A percentile compares a stretch with the other conserved stretches of the same genome.
Evolutionary conservation across 37 sponge, comb jelly and placozoan genomes (phyloP).

Genomic region (Oopsacas minuta): DNA sequence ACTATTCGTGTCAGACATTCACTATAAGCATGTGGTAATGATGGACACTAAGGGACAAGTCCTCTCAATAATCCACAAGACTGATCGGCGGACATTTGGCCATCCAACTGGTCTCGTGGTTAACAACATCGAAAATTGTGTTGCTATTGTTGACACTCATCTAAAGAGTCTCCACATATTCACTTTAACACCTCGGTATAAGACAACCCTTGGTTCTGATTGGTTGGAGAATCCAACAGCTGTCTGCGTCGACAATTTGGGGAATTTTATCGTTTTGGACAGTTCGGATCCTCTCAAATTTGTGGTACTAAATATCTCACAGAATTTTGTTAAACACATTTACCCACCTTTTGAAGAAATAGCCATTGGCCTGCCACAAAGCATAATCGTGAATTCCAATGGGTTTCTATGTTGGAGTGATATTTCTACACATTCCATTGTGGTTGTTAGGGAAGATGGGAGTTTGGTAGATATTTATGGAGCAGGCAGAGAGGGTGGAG

Average conservation of each 20-base stretch:
- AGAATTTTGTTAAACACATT: constrained; percentile 1
- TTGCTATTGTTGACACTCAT: constrained; percentile 1
- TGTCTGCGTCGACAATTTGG: not conserved
- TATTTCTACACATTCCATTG: not conserved
- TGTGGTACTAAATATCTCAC: not conserved
- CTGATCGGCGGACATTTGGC: not conserved
- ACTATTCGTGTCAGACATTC: not conserved
- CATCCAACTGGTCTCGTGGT: not conserved
- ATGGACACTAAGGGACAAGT: not conserved
- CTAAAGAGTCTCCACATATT: not conserved
- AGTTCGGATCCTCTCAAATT: not conserved
- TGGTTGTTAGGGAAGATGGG: not conserved
- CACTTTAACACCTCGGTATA: not conserved
- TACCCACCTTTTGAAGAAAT: constrained; percentile 6
- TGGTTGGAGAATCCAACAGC: constrained; percentile 1
- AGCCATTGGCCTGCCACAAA: not conserved
- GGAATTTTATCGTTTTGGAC: not conserved
- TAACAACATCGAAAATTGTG: not conserved
- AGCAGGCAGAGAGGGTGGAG: not conserved
- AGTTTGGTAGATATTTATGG: not conserved
- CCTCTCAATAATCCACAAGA: not conserved
- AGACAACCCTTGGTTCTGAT: not conserved
- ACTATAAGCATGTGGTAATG: not conserved
- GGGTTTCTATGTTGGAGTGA: constrained; percentile 2
- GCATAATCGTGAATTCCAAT: not conserved